phyloP scores from a whole-genome alignment of 35 echinoderm and acorn worm genomes.

The Diadema setosum region DNA sequence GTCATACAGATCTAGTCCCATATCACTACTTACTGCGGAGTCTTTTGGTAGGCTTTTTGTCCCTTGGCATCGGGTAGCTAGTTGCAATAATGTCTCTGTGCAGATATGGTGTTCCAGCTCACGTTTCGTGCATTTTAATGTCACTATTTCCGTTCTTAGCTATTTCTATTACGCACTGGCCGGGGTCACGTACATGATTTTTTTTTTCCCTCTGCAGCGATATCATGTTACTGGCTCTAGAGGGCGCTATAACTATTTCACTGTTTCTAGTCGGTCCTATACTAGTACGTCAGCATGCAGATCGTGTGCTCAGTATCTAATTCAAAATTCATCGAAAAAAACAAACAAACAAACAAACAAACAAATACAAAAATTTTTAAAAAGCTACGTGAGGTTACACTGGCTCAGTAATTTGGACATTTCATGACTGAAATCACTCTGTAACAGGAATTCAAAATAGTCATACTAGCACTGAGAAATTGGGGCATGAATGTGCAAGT shows the following conservation, averaged over 20 bases:
- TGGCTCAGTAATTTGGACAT: no score
- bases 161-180: not conserved
- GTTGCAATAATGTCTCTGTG: not conserved
- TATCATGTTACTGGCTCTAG: not conserved
- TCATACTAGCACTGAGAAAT: no score
- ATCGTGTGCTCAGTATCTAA: not conserved
- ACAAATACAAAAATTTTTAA: no score
- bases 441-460: no score
- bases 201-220: not conserved
- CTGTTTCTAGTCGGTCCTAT: not conserved
- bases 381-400: no score
- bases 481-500: no score
- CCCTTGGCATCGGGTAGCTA: constrained; percentile 24
- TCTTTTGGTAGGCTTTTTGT: constrained; percentile 17
- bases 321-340: no score
- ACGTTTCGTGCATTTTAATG: not conserved
- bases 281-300: not conserved
- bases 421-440: no score
- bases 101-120: not conserved
- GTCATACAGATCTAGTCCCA: not conserved
- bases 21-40: constrained; percentile 4
- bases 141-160: not conserved
- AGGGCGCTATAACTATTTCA: not conserved
- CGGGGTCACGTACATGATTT: no score
- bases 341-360: no score